Evolutionary conservation across 2,888 invertebrate genomes (phyloP), one percentile per base, ranked within the genome.

Genomic region (Hypercompe scribonia): DNA sequence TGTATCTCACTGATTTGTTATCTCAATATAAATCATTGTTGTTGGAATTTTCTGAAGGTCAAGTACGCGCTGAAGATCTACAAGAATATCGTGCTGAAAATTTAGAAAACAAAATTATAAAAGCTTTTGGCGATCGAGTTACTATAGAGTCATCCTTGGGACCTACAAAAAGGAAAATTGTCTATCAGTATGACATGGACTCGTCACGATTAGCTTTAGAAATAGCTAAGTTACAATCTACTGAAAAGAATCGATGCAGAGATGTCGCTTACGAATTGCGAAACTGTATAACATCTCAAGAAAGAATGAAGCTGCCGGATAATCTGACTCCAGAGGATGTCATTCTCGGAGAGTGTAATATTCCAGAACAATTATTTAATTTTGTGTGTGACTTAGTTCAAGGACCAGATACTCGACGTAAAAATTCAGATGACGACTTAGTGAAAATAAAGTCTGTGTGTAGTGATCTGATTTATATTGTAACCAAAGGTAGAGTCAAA

Each of bases 211-310:
- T n/a, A n/a, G n/a, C n/a, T n/a, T n/a, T n/a, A n/a, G n/a, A n/a
- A n/a, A n/a, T n/a, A n/a, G n/a, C n/a, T 85, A 65, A 36, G 63
- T 68, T 74, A 65, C 21, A 74, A 71, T 63, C 50, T 8, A 83
- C 71, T 74, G 78, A 65, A 71, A 74, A 76, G 21, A 18, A 83
- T 36, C 79, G 80, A 71, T 79, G 75, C 72, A 77, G 83, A 73
- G 77, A 84, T 75, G 84, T 84, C 46, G 79, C 81, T 69, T 85
- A 78, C 75, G 33, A 81, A 78, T 83, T 84, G 71, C 81, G 82
- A 82, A 84, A 69, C 42, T 81, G 80, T 77, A 72, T 72, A 46
- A 72, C 80, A 74, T 82, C 82, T 75, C 81, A 80, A 46, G 78
- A 81, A 50, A 76, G 71, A 68, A 75, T 71, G 54, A 75, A 81